Evolutionary conservation across 2,113 vertebrate genomes (phyloP).

Genomic region (Crotalus tigris): DNA sequence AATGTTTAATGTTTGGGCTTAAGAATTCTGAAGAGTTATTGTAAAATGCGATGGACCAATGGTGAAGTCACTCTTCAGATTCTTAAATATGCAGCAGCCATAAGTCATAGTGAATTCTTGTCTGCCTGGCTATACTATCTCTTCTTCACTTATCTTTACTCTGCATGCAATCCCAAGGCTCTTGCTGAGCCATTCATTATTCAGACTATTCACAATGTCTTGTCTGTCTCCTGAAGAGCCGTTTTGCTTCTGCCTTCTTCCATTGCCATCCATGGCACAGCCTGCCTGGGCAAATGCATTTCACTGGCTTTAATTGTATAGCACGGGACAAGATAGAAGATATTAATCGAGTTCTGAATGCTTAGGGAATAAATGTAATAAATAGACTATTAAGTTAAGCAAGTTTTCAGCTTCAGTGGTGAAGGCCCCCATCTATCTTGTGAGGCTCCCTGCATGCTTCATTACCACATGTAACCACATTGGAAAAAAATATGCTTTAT

Average conservation of each 20-base stretch:
- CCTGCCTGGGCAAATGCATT: background rate
- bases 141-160: background rate
- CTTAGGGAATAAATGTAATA: slow-evolving; percentile 70
- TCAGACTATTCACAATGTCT: slow-evolving; percentile 2
- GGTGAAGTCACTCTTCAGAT: slow-evolving; percentile 58
- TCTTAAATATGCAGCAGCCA: background rate
- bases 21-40: background rate
- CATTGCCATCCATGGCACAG: background rate
- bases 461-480: slow-evolving; percentile 72
- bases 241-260: slow-evolving; percentile 4
- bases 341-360: slow-evolving; percentile 55
- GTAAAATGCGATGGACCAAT: slow-evolving; percentile 42
- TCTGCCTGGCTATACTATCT: background rate
- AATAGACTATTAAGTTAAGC: slow-evolving; percentile 79
- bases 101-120: background rate
- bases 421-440: slow-evolving; percentile 75
- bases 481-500: slow-evolving; percentile 67
- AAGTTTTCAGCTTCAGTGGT: slow-evolving; percentile 71
- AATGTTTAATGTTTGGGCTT: background rate
- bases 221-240: background rate
- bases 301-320: slow-evolving; percentile 62
- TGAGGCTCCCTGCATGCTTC: slow-evolving; percentile 71
- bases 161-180: background rate
- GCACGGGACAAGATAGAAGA: slow-evolving; percentile 35
- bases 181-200: slow-evolving; percentile 3